phyloP scores from a whole-genome alignment of 2,888 invertebrate genomes.

The Alcis repandata region DNA sequence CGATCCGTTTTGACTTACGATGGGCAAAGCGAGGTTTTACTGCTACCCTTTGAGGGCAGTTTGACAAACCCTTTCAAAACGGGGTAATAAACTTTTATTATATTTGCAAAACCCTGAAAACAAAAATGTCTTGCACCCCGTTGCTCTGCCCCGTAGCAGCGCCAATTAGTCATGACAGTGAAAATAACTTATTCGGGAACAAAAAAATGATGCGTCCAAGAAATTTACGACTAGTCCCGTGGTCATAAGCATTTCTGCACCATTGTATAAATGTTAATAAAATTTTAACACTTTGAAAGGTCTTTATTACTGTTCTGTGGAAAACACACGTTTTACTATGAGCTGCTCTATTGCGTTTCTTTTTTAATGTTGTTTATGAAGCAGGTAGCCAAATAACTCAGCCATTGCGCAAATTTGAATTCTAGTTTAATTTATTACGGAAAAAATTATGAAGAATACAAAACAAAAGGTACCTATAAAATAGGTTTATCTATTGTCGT shows the following conservation, averaged over 20 bases:
- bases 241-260: conserved; percentile 71
- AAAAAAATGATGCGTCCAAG: conserved; percentile 73
- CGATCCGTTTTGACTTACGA: conserved; percentile 78
- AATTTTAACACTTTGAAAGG: conserved; percentile 76
- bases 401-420: conserved; percentile 46
- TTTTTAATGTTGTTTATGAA: conserved; percentile 47
- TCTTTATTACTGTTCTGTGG: conserved; percentile 66
- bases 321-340: conserved; percentile 56
- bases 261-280: conserved; percentile 76
- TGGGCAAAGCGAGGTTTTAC: conserved; percentile 69
- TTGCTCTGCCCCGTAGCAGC: conserved; percentile 66
- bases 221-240: conserved; percentile 75
- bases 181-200: conserved; percentile 72
- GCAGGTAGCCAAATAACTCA: conserved; percentile 55
- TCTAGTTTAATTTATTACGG: conserved; percentile 37
- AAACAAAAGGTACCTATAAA: conserved; percentile 33
- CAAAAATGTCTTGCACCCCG: conserved; percentile 76
- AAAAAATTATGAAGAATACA: conserved; percentile 39
- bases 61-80: conserved; percentile 83
- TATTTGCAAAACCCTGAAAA: conserved; percentile 81
- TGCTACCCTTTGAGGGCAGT: conserved; percentile 78
- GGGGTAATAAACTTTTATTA: conserved; percentile 85
- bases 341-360: conserved; percentile 45
- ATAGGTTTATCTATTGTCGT: conserved; percentile 36
- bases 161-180: conserved; percentile 80